Evolutionary conservation across 2,113 vertebrate genomes (phyloP), one percentile per base, ranked within the genome.

Genomic region (Neodon shergylaensis): DNA sequence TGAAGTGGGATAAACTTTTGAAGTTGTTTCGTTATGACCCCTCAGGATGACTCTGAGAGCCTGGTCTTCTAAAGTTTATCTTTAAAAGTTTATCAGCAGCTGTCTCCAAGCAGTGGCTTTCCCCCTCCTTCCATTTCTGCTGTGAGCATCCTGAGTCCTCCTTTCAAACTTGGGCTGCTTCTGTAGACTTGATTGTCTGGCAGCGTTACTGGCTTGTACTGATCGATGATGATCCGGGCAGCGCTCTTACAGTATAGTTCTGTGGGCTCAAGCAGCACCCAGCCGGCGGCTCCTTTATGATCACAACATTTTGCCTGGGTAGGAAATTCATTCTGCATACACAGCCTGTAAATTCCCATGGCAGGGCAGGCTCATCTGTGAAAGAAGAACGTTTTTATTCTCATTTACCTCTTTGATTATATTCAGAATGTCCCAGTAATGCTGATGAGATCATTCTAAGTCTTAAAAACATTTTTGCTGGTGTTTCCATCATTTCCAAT

Each of bases 361-460:
- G 86, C 82, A 92, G 83, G 86, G 89, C 24, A 95, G 72, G 91
- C 94, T 97, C 95, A 92, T 95, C 94, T 91, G 97, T 94, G 79
- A 96, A 89, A 96, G 94, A 85, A 94, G 94, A 85, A 94, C 88
- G 74, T 92, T 95, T 96, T 95, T 76, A 95, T 93, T 94, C 65
- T 72, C 63, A 83, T 92, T 90, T 95, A 76, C 88, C 81, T 96
- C 90, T 96, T 95, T 95, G 92, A 94, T 94, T 95, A 89, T 74
- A 76, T 95, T 95, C 87, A 92, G 82, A 86, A 96, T 96, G 92
- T 70, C 85, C 66, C 86, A 83, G 92, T 86, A 94, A 96, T 95
- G 91, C 94, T 94, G 95, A 97, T 96, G 88, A 95, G 85, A 89
- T 94, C 73, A 76, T 95, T 97, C 95, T 91, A 82, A 91, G 74